A percentile compares a stretch with the other conserved stretches of the same genome.
Evolutionary conservation across 2,797 vertebrate genomes (phyloP).

Genomic region (Alcedo atthis): DNA sequence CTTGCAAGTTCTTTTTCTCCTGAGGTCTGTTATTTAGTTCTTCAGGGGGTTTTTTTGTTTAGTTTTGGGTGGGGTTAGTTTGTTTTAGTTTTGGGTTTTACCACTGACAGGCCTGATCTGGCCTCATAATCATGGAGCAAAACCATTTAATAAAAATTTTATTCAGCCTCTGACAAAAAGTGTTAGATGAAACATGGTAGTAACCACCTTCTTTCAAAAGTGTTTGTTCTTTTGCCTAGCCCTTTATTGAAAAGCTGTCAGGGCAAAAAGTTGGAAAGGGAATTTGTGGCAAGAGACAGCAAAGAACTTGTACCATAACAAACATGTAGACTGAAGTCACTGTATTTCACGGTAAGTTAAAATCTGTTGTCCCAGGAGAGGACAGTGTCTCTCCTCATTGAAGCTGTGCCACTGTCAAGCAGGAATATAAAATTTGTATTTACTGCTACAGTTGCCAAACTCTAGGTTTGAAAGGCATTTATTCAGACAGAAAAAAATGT

Average conservation of each 20-base stretch:
- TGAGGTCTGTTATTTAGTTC: background rate
- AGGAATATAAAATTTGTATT: background rate
- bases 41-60: accelerated
- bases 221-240: background rate
- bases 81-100: no score
- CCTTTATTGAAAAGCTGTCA: background rate
- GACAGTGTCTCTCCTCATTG: no score
- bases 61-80: background rate
- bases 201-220: background rate
- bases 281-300: background rate
- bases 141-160: background rate
- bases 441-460: background rate
- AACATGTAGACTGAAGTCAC: background rate
- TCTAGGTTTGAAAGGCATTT: background rate
- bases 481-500: background rate
- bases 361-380: background rate
- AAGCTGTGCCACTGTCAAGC: background rate
- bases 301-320: background rate
- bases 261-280: accelerated
- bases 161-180: background rate
- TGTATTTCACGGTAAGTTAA: background rate
- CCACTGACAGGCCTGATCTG: background rate
- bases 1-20: background rate
- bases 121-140: background rate
- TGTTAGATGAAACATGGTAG: background rate